A percentile compares a stretch with the other conserved stretches of the same genome.
phyloP scores from a whole-genome alignment of 2,797 vertebrate genomes.

The Antrozous pallidus region DNA sequence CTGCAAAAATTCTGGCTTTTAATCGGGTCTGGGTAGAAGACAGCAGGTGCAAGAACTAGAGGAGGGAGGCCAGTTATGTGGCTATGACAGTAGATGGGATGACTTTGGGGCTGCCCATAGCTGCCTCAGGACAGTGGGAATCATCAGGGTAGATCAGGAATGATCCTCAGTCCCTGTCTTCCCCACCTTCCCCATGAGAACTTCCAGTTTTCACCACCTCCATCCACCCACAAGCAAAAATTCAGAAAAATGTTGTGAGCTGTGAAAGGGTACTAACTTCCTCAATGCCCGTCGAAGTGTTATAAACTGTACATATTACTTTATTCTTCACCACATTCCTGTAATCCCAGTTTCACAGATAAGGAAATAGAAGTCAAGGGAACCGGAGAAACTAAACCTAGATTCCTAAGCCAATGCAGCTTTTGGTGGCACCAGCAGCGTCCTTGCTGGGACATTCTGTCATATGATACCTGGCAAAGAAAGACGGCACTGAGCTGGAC shows the following conservation, averaged over 20 bases:
- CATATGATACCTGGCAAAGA: conserved; percentile 50
- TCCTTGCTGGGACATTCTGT: conserved; percentile 42
- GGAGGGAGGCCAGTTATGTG: background rate
- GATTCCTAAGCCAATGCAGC: conserved; percentile 8
- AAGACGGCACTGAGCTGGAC: background rate
- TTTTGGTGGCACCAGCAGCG: background rate
- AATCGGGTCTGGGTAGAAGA: background rate
- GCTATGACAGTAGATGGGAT: background rate
- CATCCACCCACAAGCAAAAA: background rate
- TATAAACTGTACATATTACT: background rate
- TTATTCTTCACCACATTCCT: background rate
- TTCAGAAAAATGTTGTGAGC: background rate
- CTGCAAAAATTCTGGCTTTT: background rate
- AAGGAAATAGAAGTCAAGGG: background rate
- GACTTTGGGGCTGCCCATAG: background rate
- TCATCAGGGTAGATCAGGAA: background rate
- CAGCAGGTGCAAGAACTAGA: background rate
- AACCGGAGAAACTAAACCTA: conserved; percentile 32
- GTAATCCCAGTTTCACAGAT: background rate
- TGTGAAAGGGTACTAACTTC: background rate
- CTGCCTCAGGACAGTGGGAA: background rate
- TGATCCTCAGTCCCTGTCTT: background rate
- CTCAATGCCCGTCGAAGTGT: background rate
- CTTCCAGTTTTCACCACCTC: background rate
- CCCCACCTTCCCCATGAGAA: background rate